Evolutionary conservation across 2,113 vertebrate species (phyloP).

Genomic region (Laticauda colubrina): DNA sequence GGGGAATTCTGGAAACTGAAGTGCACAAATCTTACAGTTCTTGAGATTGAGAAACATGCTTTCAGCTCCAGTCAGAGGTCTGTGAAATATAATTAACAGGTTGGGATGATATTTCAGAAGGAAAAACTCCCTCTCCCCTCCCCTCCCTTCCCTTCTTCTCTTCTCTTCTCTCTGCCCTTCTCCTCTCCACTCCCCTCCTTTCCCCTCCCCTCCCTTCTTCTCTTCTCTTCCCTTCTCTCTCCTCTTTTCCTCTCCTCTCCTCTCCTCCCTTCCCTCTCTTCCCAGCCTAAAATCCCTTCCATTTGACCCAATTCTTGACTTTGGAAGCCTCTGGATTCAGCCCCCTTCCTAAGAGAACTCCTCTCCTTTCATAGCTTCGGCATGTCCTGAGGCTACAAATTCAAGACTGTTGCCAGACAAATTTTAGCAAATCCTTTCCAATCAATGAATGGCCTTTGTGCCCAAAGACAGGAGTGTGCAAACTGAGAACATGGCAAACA

Average conservation of each 20-base stretch:
- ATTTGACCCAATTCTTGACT: not conserved
- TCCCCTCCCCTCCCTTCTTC: not conserved
- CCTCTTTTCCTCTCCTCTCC: fast-evolving
- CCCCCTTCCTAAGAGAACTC: not conserved
- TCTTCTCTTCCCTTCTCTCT: too few species aligned
- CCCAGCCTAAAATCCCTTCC: not conserved
- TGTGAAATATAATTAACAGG: not conserved
- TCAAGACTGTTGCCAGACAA: not conserved
- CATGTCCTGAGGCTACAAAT: not conserved
- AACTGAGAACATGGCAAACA: not conserved
- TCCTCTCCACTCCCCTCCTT: fast-evolving
- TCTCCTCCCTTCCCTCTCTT: not conserved
- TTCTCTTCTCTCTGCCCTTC: fast-evolving
- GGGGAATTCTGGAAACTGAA: too few species aligned
- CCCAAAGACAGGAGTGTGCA: not conserved
- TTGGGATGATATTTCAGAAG: not conserved
- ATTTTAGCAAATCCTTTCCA: not conserved
- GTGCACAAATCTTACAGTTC: too few species aligned
- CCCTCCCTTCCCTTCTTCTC: fast-evolving
- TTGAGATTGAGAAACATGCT: too few species aligned
- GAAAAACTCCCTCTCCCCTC: too few species aligned
- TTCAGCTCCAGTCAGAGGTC: not conserved
- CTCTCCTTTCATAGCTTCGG: not conserved
- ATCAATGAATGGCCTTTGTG: too few species aligned
- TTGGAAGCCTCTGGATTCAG: not conserved